Evolutionary conservation across 2,113 vertebrate species (phyloP).

Genomic region (Limanda limanda): DNA sequence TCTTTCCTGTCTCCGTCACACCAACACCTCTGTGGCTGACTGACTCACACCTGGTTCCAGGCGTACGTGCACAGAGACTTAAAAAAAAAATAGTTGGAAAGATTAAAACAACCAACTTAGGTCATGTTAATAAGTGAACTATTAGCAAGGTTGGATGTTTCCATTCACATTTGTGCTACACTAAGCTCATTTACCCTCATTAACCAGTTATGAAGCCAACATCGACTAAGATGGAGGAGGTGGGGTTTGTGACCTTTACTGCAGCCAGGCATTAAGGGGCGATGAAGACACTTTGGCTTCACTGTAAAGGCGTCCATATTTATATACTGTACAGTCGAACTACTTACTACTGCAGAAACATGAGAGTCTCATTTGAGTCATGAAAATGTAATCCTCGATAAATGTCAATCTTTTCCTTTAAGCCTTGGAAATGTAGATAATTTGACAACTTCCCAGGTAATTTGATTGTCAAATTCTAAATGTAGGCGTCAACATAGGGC

Average conservation of each 20-base stretch:
- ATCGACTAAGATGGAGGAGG: neutral
- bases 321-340: too few species aligned
- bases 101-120: too few species aligned
- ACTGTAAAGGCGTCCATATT: neutral
- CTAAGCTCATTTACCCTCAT: too few species aligned
- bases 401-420: neutral
- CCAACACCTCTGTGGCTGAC: neutral
- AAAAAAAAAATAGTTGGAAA: too few species aligned
- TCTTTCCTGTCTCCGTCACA: too few species aligned
- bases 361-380: too few species aligned
- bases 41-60: neutral
- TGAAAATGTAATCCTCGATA: neutral
- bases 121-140: too few species aligned
- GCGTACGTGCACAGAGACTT: too few species aligned
- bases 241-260: too few species aligned
- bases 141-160: neutral
- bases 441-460: neutral
- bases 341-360: neutral
- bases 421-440: too few species aligned
- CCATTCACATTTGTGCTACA: neutral
- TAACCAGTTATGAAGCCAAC: neutral
- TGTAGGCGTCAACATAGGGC: neutral
- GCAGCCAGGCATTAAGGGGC: too few species aligned
- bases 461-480: neutral
- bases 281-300: too few species aligned